A percentile compares a stretch with the other conserved stretches of the same genome.
Evolutionary conservation across 2,888 invertebrate species (phyloP).

Genomic region (Athrips mouffetella): DNA sequence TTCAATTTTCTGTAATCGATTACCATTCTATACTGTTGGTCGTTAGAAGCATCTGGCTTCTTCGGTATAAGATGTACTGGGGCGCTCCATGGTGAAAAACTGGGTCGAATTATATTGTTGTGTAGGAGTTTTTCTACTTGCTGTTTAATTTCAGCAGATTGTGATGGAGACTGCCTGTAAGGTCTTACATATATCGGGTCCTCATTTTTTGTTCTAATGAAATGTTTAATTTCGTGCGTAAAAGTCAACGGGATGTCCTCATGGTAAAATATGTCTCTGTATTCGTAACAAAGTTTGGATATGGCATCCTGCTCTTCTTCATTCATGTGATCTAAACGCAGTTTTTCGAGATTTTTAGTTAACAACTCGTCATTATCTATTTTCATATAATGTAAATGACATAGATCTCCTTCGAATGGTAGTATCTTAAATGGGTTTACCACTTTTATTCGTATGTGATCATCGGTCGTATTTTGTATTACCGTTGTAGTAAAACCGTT

Average conservation of each 20-base stretch:
- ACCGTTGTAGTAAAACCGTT: constrained; percentile 21
- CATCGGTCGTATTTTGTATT: too few species aligned
- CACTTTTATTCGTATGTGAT: not conserved
- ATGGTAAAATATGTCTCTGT: constrained; percentile 16
- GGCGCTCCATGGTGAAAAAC: constrained; percentile 20
- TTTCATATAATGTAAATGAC: not conserved
- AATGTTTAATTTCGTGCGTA: too few species aligned
- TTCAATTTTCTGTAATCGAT: constrained; percentile 29
- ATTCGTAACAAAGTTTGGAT: not conserved
- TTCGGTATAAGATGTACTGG: constrained; percentile 23
- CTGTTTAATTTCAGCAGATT: constrained; percentile 3
- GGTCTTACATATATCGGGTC: constrained; percentile 5
- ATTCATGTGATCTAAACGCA: not conserved
- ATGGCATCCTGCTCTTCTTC: not conserved
- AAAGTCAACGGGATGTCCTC: not conserved
- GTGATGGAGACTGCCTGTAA: constrained; percentile 1
- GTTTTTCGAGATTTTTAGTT: too few species aligned
- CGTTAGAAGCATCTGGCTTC: constrained; percentile 16
- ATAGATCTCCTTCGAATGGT: not conserved
- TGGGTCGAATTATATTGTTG: constrained; percentile 11
- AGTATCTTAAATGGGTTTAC: not conserved
- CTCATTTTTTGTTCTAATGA: not conserved
- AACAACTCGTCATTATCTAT: too few species aligned
- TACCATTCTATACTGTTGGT: constrained; percentile 35
- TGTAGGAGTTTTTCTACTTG: constrained; percentile 3